Evolutionary conservation across 2,888 invertebrate genomes (phyloP).

Genomic region (Zaprionus obscuricornis): DNA sequence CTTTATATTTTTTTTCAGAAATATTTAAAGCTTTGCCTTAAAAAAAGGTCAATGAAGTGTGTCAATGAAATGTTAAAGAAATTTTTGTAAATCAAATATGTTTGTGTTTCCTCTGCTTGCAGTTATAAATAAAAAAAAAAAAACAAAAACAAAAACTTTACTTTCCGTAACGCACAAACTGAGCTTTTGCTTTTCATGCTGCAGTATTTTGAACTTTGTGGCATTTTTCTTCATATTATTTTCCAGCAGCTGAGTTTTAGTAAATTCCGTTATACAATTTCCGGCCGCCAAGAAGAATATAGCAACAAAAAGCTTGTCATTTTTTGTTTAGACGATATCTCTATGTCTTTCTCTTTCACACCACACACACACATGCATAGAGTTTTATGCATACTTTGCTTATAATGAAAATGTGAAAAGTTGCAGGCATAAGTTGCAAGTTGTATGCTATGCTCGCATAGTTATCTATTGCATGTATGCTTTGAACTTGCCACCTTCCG

Average conservation of each 20-base stretch:
- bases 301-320: conserved; percentile 38
- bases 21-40: too few species aligned
- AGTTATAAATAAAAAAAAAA: too few species aligned
- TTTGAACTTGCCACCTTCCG: conserved; percentile 72
- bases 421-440: conserved; percentile 67
- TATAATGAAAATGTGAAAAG: conserved; percentile 61
- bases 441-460: conserved; percentile 23
- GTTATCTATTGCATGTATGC: conserved; percentile 45
- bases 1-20: too few species aligned
- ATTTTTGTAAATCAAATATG: too few species aligned
- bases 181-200: neutral
- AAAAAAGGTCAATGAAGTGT: too few species aligned
- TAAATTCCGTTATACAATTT: conserved; percentile 52
- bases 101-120: too few species aligned
- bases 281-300: conserved; percentile 41
- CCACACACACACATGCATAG: conserved; percentile 21
- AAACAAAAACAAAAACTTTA: too few species aligned
- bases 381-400: conserved; percentile 20
- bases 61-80: too few species aligned
- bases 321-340: conserved; percentile 23
- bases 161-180: too few species aligned
- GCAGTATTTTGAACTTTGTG: neutral
- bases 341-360: too few species aligned
- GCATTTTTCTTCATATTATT: conserved; percentile 7
- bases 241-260: conserved; percentile 28